A percentile compares a stretch with the other conserved stretches of the same genome.
These are phyloP conservation scores for Thaleichthys pacificus DNA, from an alignment of 2,797 vertebrate genomes.

Conservation along the genomic window DNA sequence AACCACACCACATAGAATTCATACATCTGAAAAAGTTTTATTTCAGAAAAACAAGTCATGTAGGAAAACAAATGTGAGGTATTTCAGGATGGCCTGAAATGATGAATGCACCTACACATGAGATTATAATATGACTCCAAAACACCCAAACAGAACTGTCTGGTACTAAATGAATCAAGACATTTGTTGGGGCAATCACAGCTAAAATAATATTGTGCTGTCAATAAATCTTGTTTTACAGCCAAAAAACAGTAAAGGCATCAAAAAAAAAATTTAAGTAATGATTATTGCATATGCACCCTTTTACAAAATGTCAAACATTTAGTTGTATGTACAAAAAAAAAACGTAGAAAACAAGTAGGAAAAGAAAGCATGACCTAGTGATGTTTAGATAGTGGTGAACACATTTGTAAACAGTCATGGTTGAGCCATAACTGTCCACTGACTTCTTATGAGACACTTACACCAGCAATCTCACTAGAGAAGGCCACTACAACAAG, in stretches of 20 bases:
- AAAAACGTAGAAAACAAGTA: not conserved
- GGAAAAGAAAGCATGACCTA: slow-evolving; percentile 26
- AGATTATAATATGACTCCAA: not conserved
- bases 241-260: slow-evolving; percentile 57
- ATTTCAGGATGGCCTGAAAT: slow-evolving; percentile 52
- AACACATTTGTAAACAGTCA: slow-evolving; percentile 13
- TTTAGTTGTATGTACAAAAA: slow-evolving; percentile 15
- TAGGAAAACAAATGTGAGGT: slow-evolving; percentile 60
- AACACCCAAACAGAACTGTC: not conserved
- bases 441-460: too few species aligned
- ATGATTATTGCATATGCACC: slow-evolving; percentile 20
- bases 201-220: slow-evolving; percentile 22
- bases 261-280: slow-evolving; percentile 29
- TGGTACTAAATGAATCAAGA: slow-evolving; percentile 13
- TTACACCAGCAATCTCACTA: not conserved
- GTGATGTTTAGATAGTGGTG: slow-evolving; percentile 10
- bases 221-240: slow-evolving; percentile 32
- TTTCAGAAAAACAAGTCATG: slow-evolving; percentile 41
- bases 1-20: not conserved
- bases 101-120: not conserved
- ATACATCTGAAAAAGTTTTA: slow-evolving; percentile 31
- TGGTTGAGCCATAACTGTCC: slow-evolving; percentile 12
- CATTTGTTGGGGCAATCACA: not conserved
- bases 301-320: slow-evolving; percentile 20
- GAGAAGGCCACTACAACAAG: slow-evolving; percentile 9